Conservation (phyloP, 2,113 vertebrate species). For the human (Homo sapiens) region GRCh38 chr14:36362501-36363000, state of each 20-base stretch:
- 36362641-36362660: background rate
- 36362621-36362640: background rate
- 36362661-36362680: background rate
- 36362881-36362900: background rate
- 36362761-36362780: background rate
- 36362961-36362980: background rate
- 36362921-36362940: constrained; percentile 1
- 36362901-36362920: background rate
- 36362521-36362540: constrained; percentile 23
- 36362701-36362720: background rate
- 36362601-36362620: background rate
- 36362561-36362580: background rate
- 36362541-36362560: background rate
- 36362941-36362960: background rate
- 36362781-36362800: background rate
- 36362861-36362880: background rate
- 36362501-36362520: background rate
- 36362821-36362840: background rate
- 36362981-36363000: background rate
- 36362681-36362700: background rate
- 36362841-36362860: background rate
- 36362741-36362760: background rate
- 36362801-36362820: background rate
- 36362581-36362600: background rate
- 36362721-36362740: background rate